Base-by-base conservation (phyloP, 2,888 invertebrate species). In the Dione vanillae region DNA sequence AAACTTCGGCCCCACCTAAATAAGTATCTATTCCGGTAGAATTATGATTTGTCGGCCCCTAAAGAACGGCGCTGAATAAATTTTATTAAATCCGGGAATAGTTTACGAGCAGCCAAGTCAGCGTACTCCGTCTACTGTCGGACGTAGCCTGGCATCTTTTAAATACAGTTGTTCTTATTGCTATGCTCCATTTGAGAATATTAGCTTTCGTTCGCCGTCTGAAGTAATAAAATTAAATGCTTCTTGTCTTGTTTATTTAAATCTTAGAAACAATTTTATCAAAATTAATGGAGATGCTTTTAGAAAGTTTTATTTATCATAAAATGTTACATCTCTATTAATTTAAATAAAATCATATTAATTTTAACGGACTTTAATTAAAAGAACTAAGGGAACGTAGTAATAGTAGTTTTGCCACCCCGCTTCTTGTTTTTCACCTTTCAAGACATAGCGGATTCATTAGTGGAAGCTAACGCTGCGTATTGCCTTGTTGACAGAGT, bases 11-110 rank as follows among this genome's bases (percentile, higher is more conserved):
- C 83, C 85, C 83, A 85, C 88, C 90, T 90, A 89, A 91, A 91
- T 91, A 91, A 91, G 90, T 90, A 86, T 86, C 85, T 85, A 88
- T 91, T 88, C 86, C 82, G 82, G 81, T 85, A 84, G 87, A 89
- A 90, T 90, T 90, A 91, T 91, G 91, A 91, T 91, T 91, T 91
- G 90, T 91, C 85, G 88, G 87, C 85, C 89, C 83, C 89, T 82
- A 82, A 88, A 90, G 89, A 85, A 85, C 78, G 83, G 81, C 82
- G 86, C 84, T 88, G 90, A 91, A 92, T 92, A 90, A 90, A 91
- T 92, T 91, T 91, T 91, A 91, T 90, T 91, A 91, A 91, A 91
- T 89, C 90, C 87, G 82, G 83, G 86, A 87, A 82, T 85, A 87
- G 87, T 91, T 91, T 91, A 91, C 86, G 91, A 89, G 83, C 83